Percentiles rank a stretch among this genome's conserved stretches.
These are phyloP conservation scores for Epsilonema sp. DNA, from an alignment of 2,888 invertebrate species.

Conservation along the genomic window DNA sequence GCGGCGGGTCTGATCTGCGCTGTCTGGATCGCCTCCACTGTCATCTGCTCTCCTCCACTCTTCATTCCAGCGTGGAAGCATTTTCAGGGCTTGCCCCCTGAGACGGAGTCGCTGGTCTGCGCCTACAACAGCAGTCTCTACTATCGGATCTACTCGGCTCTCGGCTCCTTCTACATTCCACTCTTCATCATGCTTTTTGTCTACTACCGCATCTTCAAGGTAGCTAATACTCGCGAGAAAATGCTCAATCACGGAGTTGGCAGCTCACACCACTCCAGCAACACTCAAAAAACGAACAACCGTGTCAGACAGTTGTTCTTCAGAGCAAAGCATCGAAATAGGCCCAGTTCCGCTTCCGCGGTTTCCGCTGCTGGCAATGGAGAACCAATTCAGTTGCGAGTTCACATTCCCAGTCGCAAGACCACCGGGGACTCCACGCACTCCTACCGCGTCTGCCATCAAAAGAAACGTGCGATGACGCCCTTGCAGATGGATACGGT, in stretches of 20 bases:
- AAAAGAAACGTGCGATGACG: no score
- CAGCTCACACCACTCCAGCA: conserved; percentile 10
- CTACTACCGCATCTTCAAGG: conserved; percentile 29
- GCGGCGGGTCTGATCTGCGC: conserved; percentile 25
- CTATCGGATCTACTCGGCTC: conserved; percentile 32
- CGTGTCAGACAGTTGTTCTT: no score
- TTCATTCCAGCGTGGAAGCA: conserved; percentile 26
- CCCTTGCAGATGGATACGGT: no score
- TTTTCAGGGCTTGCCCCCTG: conserved; percentile 12
- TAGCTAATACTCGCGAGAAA: conserved; percentile 18
- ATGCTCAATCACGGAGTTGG: conserved; percentile 14
- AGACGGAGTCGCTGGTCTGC: conserved; percentile 15
- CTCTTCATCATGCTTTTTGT: conserved; percentile 32
- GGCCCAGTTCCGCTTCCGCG: no score
- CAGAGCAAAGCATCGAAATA: no score
- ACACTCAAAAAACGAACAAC: conserved; percentile 12
- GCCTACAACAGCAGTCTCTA: conserved; percentile 23
- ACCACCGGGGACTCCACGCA: no score
- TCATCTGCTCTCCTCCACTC: conserved; percentile 29
- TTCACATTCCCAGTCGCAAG: no score
- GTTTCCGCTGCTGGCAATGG: no score
- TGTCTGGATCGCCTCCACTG: conserved; percentile 27
- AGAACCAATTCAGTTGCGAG: no score
- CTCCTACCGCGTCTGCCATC: no score
- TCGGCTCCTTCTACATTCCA: conserved; percentile 34